Percentiles rank a stretch among this genome's conserved stretches.
These are phyloP conservation scores for Sminthopsis crassicaudata DNA, from an alignment of 2,113 vertebrate species.

Conservation along the genomic window DNA sequence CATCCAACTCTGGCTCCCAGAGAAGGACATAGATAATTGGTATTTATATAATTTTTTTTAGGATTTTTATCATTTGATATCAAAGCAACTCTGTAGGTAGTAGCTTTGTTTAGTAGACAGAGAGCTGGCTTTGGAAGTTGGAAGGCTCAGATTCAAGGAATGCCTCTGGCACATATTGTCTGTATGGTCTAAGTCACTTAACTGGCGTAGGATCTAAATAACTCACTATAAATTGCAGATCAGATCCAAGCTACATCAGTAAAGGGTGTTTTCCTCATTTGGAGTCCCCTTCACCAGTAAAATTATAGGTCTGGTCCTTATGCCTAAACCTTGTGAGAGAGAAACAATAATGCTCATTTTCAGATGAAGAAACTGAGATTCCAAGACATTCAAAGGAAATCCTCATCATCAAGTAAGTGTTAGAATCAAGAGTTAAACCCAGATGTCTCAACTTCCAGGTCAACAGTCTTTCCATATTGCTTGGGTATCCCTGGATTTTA, in stretches of 20 bases:
- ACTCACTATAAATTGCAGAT: neutral
- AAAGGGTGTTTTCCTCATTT: neutral
- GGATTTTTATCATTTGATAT: neutral
- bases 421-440: neutral
- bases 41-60: neutral
- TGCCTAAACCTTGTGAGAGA: neutral
- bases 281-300: neutral
- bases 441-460: neutral
- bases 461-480: neutral
- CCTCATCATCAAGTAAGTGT: neutral
- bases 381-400: neutral
- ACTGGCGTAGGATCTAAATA: neutral
- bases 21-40: constrained; percentile 61
- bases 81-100: neutral
- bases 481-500: neutral
- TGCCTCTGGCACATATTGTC: neutral
- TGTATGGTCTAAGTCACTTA: neutral
- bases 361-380: neutral
- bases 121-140: neutral
- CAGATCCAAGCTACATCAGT: neutral
- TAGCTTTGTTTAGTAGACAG: neutral
- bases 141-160: neutral
- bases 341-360: neutral
- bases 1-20: constrained; percentile 91
- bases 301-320: neutral